Evolutionary conservation across 2,113 vertebrate species (phyloP).

Genomic region (Lota lota): DNA sequence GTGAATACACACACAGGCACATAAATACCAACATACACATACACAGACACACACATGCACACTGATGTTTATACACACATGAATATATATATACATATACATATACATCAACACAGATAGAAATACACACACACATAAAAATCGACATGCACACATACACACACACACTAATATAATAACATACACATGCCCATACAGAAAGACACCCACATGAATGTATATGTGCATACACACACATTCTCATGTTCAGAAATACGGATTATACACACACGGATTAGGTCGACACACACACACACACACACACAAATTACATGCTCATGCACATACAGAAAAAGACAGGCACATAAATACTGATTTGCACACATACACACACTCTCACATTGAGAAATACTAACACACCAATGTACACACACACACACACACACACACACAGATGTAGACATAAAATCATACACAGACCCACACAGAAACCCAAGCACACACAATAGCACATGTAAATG

Average conservation of each 20-base stretch:
- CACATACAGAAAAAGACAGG: not conserved
- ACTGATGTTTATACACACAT: not conserved
- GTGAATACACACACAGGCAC: constrained; percentile 11
- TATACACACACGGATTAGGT: too few species aligned
- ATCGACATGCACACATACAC: constrained; percentile 1
- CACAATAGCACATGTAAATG: not conserved
- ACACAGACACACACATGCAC: constrained; percentile 1
- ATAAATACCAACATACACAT: not conserved
- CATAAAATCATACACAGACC: not conserved
- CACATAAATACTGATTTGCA: not conserved
- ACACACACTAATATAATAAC: not conserved
- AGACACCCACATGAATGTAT: not conserved
- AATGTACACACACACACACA: not conserved
- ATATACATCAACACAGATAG: not conserved
- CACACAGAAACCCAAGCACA: not conserved
- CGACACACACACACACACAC: not conserved
- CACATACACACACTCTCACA: too few species aligned
- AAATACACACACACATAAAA: not conserved
- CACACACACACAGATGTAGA: not conserved
- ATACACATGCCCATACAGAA: constrained; percentile 1
- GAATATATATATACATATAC: not conserved
- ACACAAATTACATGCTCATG: not conserved
- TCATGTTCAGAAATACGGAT: not conserved
- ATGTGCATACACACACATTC: not conserved
- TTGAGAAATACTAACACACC: too few species aligned